Evolutionary conservation across 2,113 vertebrate genomes (phyloP), one percentile per base, ranked within the genome.

Genomic region (Barbus barbus): DNA sequence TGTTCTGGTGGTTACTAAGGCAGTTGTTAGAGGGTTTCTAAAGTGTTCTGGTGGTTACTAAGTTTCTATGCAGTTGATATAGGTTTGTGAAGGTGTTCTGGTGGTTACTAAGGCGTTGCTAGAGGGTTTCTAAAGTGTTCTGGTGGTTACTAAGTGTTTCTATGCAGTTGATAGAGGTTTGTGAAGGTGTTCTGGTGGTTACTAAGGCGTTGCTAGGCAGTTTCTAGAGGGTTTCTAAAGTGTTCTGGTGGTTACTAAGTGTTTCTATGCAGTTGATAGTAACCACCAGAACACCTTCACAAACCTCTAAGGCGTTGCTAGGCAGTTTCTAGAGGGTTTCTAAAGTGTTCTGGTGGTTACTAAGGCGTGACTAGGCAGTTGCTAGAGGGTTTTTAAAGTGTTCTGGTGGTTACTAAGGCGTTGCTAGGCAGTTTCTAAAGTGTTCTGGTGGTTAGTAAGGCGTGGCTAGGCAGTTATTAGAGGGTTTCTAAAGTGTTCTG

Each of bases 351-450:
- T 22, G 18, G 51, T 56, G 48, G 18, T 56, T 56, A 56, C 18
- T 56, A 56, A 7, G 6, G 51, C 1, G 20, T 22, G 22, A 6
- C 51, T 22, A 8, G 20, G 51, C 20, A 56, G 20, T 56, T 56
- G 1, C 2, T 56, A 22, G 18, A 8, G 6, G 51, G 0, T 22
- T 22, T 7, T 0, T 1, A 8, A 22, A 7, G 5, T 6, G 5
- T 20, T 20, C 7, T 22, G 6, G 18, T 22, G 51, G 18, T 56
- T 56, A 0, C 3, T 36, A 56, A 8, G 51, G 18, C 9, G 18
- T 22, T 22, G 51, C 5, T 53, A 53, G 48, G 48, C 16, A 53
- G 16, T 53, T 53, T 48, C 46, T 48, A 16, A 48, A 48, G 46
- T 48, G 14, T 16, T 48, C 18, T 56, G n/a, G 51, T 56, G 51